phyloP scores from a whole-genome alignment of 2,797 vertebrate species.

The Cephalopachus bancanus region DNA sequence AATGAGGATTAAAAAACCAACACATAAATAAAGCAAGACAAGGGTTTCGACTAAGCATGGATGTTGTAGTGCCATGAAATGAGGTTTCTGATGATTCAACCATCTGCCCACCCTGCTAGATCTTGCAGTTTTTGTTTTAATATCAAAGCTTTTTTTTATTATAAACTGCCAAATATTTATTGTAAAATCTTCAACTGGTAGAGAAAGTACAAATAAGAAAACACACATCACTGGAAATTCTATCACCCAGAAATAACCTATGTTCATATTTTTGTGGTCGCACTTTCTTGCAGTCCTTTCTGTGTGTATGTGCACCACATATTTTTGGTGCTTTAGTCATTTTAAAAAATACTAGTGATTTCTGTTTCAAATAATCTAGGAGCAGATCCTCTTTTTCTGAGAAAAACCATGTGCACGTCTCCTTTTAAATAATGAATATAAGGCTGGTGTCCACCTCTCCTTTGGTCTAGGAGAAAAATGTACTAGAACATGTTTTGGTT shows the following conservation, averaged over 20 bases:
- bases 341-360: not conserved
- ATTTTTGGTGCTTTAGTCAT: not conserved
- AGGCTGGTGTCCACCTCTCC: not conserved
- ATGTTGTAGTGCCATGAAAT: not conserved
- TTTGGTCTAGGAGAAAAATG: not conserved
- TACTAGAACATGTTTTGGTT: not conserved
- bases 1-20: not conserved
- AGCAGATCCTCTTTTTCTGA: not conserved
- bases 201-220: conserved; percentile 6
- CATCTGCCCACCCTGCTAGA: not conserved
- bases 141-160: not conserved
- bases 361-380: not conserved
- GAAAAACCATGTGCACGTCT: not conserved
- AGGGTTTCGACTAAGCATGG: not conserved
- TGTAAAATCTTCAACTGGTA: conserved; percentile 3
- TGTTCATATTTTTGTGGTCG: not conserved
- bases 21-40: conserved; percentile 5
- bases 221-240: not conserved
- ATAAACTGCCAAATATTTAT: not conserved
- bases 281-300: not conserved
- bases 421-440: not conserved
- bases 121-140: not conserved
- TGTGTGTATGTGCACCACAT: no score
- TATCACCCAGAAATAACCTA: not conserved
- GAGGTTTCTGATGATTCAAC: not conserved